Conservation (phyloP, 2,888 invertebrate genomes). For the Leptarthrus brevirostris region DNA sequence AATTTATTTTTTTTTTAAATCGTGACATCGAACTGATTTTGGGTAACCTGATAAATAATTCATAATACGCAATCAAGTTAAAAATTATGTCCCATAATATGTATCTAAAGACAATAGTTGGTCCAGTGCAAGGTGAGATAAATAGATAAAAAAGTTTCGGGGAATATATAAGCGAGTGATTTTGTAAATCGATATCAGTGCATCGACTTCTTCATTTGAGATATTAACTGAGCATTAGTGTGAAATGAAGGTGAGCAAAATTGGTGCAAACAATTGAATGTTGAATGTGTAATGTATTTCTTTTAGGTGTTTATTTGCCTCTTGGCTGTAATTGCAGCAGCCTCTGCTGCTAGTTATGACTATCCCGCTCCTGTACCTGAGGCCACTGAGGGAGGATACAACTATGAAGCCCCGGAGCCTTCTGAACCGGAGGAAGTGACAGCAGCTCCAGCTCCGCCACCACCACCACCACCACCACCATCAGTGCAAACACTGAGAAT, state of each 20-base stretch:
- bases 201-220: conserved; percentile 34
- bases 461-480: conserved; percentile 26
- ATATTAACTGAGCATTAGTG: conserved; percentile 16
- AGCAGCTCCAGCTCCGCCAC: conserved; percentile 10
- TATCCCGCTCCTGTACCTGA: conserved; percentile 17
- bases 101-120: conserved; percentile 34
- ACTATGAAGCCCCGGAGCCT: conserved; percentile 29
- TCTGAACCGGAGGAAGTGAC: not conserved
- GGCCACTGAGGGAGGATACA: conserved; percentile 22
- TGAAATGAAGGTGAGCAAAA: conserved; percentile 34
- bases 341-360: conserved; percentile 26
- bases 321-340: conserved; percentile 27
- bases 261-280: conserved; percentile 1
- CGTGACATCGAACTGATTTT: conserved; percentile 29
- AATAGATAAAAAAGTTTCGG: conserved; percentile 13
- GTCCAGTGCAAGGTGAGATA: conserved; percentile 40
- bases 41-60: conserved; percentile 43
- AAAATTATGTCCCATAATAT: conserved; percentile 26
- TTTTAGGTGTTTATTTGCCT: conserved; percentile 41
- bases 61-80: conserved; percentile 35
- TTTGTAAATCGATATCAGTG: conserved; percentile 43
- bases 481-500: conserved; percentile 33
- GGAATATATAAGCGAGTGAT: conserved; percentile 33
- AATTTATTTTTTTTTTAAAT: conserved; percentile 33
- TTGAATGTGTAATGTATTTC: not conserved